A percentile compares a stretch with the other conserved stretches of the same genome.
phyloP scores from a whole-genome alignment of 2,888 invertebrate species.

The Sinelater perroti region DNA sequence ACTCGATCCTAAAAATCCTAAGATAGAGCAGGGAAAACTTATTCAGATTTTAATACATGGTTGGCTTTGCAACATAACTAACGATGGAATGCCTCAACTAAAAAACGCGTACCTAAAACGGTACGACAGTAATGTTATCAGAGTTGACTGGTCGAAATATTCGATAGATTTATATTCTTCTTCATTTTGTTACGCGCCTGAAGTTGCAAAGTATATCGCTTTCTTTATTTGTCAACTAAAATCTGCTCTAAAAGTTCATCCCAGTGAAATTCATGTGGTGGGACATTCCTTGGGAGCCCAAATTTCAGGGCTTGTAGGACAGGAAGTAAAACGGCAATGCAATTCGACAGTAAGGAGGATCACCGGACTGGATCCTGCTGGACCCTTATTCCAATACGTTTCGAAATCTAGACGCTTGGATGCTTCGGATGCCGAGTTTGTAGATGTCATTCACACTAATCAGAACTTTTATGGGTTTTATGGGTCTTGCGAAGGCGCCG shows the following conservation, averaged over 20 bases:
- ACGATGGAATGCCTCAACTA: slow-evolving; percentile 2
- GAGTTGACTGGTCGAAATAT: slow-evolving; percentile 13
- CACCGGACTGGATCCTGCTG: slow-evolving; percentile 21
- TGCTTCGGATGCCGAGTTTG: slow-evolving; percentile 12
- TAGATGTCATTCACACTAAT: slow-evolving; percentile 17
- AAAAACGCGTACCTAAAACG: slow-evolving; percentile 21
- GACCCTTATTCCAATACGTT: neutral
- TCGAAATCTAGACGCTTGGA: neutral
- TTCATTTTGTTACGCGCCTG: slow-evolving; percentile 6
- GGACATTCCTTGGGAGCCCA: slow-evolving; percentile 7
- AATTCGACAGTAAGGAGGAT: slow-evolving; percentile 3
- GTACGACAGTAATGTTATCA: slow-evolving; percentile 14
- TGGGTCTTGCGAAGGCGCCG: neutral
- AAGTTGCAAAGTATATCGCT: slow-evolving; percentile 9
- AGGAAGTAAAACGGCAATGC: neutral
- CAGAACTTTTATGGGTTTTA: neutral
- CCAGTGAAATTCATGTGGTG: slow-evolving; percentile 4
- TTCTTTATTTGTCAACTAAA: neutral
- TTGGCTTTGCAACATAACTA: neutral
- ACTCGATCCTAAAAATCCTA: no score
- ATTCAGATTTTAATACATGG: slow-evolving; percentile 22
- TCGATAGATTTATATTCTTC: slow-evolving; percentile 1
- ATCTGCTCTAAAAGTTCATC: neutral
- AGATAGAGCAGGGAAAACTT: no score
- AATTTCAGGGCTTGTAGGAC: neutral